These are phyloP conservation scores for Muraenolepis orangiensis DNA, from an alignment of 2,797 vertebrate genomes.

Conservation along the genomic window DNA sequence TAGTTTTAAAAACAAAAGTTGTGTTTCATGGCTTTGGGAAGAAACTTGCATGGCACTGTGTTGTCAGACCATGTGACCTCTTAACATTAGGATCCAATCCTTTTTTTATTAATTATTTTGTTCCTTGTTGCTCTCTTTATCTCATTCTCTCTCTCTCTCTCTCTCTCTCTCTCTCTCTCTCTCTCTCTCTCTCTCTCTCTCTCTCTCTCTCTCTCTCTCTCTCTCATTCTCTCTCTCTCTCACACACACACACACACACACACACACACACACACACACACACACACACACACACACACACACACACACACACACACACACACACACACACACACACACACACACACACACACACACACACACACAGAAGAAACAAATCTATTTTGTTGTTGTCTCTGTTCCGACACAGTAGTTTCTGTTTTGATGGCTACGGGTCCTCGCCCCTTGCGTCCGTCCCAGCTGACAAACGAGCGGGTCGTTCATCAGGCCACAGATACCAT, in stretches of 20 bases:
- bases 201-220: background rate
- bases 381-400: constrained; percentile 28
- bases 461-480: constrained; percentile 55
- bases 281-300: constrained; percentile 4
- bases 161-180: constrained; percentile 2
- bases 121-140: too few species aligned
- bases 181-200: constrained; percentile 4
- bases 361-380: constrained; percentile 10
- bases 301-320: background rate
- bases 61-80: constrained; percentile 15
- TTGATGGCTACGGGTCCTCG: constrained; percentile 17
- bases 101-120: constrained; percentile 28
- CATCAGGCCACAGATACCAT: constrained; percentile 65
- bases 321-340: constrained; percentile 15
- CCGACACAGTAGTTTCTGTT: constrained; percentile 23
- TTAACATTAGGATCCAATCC: background rate
- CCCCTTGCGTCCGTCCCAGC: constrained; percentile 35
- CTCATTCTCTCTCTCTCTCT: background rate
- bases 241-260: background rate
- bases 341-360: constrained; percentile 8
- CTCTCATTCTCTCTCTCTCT: constrained; percentile 3
- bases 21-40: too few species aligned
- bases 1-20: too few species aligned
- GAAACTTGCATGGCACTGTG: background rate
- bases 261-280: background rate